A percentile compares a stretch with the other conserved stretches of the same genome.
Evolutionary conservation across 2,797 vertebrate species (phyloP).

Genomic region (Xenops minutus): DNA sequence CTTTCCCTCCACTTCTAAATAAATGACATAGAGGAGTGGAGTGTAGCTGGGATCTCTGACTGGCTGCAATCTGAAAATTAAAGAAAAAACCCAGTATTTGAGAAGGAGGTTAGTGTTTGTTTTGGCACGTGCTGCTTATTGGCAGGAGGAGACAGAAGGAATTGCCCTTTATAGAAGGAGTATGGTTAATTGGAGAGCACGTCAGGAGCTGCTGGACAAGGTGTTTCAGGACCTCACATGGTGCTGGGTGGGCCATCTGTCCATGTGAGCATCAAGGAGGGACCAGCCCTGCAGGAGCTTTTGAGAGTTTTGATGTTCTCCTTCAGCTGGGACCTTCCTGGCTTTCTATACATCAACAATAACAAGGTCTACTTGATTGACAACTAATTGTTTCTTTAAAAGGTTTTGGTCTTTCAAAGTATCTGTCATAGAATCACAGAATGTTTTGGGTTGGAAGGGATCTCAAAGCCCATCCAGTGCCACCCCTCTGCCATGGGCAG

Average conservation of each 20-base stretch:
- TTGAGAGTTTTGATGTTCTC: not conserved
- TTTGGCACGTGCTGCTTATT: not conserved
- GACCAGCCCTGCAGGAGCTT: not conserved
- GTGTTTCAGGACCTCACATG: not conserved
- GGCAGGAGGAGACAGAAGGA: slow-evolving; percentile 7
- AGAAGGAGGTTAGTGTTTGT: not conserved
- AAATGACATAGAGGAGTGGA: not conserved
- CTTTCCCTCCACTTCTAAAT: not conserved
- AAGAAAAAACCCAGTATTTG: not conserved
- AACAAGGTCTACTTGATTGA: accelerated
- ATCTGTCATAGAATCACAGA: accelerated
- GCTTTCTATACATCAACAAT: not conserved
- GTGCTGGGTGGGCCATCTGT: not conserved
- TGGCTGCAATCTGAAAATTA: not conserved
- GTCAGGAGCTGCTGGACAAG: not conserved
- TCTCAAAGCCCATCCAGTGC: not conserved
- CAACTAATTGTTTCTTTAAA: not conserved
- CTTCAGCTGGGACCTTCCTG: not conserved
- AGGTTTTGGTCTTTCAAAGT: not conserved
- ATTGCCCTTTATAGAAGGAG: not conserved
- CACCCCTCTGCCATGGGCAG: not conserved
- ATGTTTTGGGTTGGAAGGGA: not conserved
- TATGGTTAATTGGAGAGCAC: not conserved
- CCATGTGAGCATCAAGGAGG: accelerated
- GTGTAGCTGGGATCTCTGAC: not conserved